Conservation (phyloP, 2,888 invertebrate genomes). For the Caenorhabditis sp. region DNA sequence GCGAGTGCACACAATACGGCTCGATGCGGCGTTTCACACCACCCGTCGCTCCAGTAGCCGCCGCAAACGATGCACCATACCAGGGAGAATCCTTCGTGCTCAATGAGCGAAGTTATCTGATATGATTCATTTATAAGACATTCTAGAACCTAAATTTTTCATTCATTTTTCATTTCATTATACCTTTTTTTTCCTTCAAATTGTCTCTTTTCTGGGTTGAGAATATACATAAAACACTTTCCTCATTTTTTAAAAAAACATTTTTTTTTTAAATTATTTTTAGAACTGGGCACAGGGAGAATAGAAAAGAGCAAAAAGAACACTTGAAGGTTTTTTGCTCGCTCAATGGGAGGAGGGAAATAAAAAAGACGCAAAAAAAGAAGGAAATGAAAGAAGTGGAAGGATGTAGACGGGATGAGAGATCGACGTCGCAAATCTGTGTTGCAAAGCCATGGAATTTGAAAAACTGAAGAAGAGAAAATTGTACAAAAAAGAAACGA, state of each 20-base stretch:
- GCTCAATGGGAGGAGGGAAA: conserved; percentile 18
- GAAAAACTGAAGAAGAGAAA: conserved; percentile 9
- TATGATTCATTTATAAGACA: no score
- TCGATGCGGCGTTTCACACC: conserved; percentile 67
- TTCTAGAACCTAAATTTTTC: background rate
- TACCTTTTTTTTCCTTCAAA: conserved; percentile 4
- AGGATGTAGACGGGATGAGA: conserved; percentile 19
- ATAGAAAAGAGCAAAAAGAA: conserved; percentile 2
- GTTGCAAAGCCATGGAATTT: conserved; percentile 39
- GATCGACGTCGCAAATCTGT: conserved; percentile 58
- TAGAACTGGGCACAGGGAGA: background rate
- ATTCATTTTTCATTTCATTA: conserved; percentile 7
- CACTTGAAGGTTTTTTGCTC: conserved; percentile 1
- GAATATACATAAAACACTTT: conserved; percentile 49
- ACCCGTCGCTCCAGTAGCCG: conserved; percentile 49
- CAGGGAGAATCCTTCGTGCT: conserved; percentile 82
- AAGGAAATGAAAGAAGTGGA: background rate
- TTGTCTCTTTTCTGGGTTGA: conserved; percentile 36
- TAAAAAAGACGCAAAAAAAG: conserved; percentile 3
- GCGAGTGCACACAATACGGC: conserved; percentile 74
- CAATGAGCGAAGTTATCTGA: conserved; percentile 80
- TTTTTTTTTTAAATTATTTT: conserved; percentile 2
- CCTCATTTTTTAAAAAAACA: conserved; percentile 9
- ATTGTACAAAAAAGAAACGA: conserved; percentile 12
- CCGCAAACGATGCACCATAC: conserved; percentile 68